phyloP scores from a whole-genome alignment of 2,888 invertebrate genomes.

The Xiphydria camelus region DNA sequence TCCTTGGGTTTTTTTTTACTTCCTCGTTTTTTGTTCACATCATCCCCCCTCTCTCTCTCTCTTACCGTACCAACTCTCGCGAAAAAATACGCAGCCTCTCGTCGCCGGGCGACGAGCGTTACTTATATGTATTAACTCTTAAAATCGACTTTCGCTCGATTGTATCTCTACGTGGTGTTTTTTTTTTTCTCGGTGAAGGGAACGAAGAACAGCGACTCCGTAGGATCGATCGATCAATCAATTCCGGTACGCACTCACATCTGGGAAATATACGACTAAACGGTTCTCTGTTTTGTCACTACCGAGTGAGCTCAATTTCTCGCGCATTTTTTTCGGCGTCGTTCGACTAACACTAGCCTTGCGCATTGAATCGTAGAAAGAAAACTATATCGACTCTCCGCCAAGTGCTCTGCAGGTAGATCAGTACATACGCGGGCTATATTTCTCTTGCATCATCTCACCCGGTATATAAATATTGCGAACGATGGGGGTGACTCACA shows the following conservation, averaged over 20 bases:
- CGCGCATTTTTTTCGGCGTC: not conserved
- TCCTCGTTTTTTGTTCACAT: not conserved
- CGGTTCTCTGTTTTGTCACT: slow-evolving; percentile 6
- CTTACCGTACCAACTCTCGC: not conserved
- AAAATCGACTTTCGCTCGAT: too few relatives aligned
- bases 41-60: not conserved
- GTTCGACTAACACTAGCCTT: too few relatives aligned
- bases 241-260: slow-evolving; percentile 30
- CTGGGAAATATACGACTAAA: slow-evolving; percentile 18
- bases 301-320: slow-evolving; percentile 7
- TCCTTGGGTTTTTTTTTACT: not conserved
- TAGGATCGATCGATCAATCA: slow-evolving; percentile 26
- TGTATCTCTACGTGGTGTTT: too few relatives aligned
- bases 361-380: too few relatives aligned
- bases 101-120: too few relatives aligned
- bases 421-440: not conserved
- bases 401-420: too few relatives aligned
- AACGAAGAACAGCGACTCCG: slow-evolving; percentile 1
- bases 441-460: not conserved
- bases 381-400: too few relatives aligned
- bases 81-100: slow-evolving; percentile 14
- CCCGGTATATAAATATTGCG: slow-evolving; percentile 1
- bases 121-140: too few relatives aligned
- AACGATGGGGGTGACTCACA: not conserved
- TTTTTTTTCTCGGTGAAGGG: not conserved